A percentile compares a stretch with the other conserved stretches of the same genome.
phyloP scores from a whole-genome alignment of 2,797 vertebrate species.

The Falco berigora region DNA sequence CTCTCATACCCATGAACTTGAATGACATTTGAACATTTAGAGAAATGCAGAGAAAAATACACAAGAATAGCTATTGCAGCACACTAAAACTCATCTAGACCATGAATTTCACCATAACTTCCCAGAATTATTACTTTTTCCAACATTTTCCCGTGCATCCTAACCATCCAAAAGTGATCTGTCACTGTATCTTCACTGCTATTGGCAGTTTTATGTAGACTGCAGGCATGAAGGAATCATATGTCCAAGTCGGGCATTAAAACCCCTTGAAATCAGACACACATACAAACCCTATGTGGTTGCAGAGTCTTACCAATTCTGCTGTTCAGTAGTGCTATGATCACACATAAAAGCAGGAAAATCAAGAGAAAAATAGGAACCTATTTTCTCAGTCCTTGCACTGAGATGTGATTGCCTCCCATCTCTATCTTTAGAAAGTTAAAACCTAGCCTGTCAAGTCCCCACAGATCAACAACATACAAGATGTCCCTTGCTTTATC shows the following conservation, averaged over 20 bases:
- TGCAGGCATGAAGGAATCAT: not conserved
- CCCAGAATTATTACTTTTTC: not conserved
- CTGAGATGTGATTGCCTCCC: not conserved
- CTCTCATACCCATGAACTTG: not conserved
- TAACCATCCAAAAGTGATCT: not conserved
- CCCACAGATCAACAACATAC: not conserved
- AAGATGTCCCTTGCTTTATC: not conserved
- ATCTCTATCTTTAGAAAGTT: not conserved
- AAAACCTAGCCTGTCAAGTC: not conserved
- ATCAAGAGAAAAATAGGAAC: not conserved
- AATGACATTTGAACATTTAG: not conserved
- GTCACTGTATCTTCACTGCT: not conserved
- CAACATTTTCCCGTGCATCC: not conserved
- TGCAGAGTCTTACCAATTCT: not conserved
- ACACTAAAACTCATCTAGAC: not conserved
- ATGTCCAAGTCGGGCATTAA: not conserved
- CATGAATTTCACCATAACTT: not conserved
- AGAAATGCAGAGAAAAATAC: not conserved
- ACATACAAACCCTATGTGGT: not conserved
- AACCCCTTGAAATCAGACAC: not conserved
- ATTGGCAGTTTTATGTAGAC: not conserved
- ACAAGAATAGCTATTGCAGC: not conserved
- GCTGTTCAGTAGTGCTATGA: not conserved
- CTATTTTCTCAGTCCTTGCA: not conserved
- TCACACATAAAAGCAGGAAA: not conserved